Base-by-base conservation (phyloP, 2,797 vertebrate genomes). In the Phrynocephalus guinanensis region DNA sequence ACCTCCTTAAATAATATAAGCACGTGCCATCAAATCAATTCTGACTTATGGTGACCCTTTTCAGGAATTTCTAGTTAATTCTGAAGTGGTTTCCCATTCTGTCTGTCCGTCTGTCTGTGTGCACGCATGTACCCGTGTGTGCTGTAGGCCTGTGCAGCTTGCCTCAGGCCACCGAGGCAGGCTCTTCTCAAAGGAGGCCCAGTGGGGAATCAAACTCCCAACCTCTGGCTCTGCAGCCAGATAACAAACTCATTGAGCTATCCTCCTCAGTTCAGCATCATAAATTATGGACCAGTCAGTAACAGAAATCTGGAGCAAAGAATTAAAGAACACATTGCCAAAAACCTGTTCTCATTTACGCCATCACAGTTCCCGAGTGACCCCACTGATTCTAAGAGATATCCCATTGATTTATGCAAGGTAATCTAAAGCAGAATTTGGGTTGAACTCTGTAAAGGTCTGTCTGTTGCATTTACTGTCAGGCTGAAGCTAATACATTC, bases 381-480 rank as follows among this genome's bases (percentile, higher is more conserved):
- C 82, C 78, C 72, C 44, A 75, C 52, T 18, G 78, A 52, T 86
- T 91, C 68, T 82, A 71, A 30, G 5, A 22, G 70, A 75, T 38
- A 63, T 89, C 30, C 66, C 89, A 87, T 68, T 91, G 86, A 80
- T 90, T 93, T 87, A 83, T 50, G n/a, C 71, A 85, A 90, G 84
- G 86, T 87, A 93, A 44, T 90, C 88, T 79, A 89, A 91, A 84
- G 84, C 89, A 89, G 83, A 73, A 86, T 82, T 84, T 86, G 76
- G 80, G n/a, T 16, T 63, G 86, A 33, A 82, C 71, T 87, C 68
- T 90, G 75, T 78, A 83, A 84, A 87, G 75, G 78, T 11, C 79
- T 90, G 0, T 77, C 85, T 50, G 48, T 60, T 79, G 81, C 79
- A 76, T 85, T 82, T 86, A 75, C 30, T 26, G 10, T 73, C 90